phyloP scores from a whole-genome alignment of 2,113 vertebrate species.

The Platanista minor region DNA sequence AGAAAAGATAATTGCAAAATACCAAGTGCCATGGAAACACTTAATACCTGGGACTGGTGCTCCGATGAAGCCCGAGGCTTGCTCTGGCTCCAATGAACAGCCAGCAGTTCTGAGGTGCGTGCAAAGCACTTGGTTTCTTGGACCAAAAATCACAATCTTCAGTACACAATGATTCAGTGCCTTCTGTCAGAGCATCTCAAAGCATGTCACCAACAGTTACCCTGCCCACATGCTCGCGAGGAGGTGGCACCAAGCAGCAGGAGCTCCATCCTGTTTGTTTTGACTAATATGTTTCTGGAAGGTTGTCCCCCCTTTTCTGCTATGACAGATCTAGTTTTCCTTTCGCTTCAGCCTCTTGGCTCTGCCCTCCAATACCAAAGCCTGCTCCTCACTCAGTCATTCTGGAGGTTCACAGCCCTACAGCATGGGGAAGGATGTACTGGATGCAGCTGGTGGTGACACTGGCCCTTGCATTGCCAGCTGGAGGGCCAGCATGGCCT shows the following conservation, averaged over 20 bases:
- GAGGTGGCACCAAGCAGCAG: background rate
- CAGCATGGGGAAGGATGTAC: background rate
- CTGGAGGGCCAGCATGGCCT: background rate
- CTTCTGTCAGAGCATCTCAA: conserved; percentile 58
- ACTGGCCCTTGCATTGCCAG: background rate
- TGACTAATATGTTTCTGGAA: background rate
- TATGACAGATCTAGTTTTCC: background rate
- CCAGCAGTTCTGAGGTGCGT: conserved; percentile 28
- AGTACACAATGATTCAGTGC: conserved; percentile 53
- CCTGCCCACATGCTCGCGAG: conserved; percentile 43
- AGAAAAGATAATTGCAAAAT: conserved; percentile 49
- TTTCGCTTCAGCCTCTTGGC: background rate
- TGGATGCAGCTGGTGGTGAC: background rate
- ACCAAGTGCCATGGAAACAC: conserved; percentile 66
- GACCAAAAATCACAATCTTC: conserved; percentile 18
- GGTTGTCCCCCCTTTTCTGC: background rate
- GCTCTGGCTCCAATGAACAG: background rate
- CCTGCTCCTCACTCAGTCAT: fast-evolving
- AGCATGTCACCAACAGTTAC: conserved; percentile 29
- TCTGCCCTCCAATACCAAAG: background rate
- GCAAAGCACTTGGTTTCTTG: conserved; percentile 64
- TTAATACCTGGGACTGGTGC: conserved; percentile 6
- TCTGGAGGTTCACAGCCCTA: fast-evolving
- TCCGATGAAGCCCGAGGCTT: background rate
- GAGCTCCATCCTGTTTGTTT: background rate